Base-by-base conservation (phyloP, 2,888 invertebrate genomes). In the Apotomis betuletana region DNA sequence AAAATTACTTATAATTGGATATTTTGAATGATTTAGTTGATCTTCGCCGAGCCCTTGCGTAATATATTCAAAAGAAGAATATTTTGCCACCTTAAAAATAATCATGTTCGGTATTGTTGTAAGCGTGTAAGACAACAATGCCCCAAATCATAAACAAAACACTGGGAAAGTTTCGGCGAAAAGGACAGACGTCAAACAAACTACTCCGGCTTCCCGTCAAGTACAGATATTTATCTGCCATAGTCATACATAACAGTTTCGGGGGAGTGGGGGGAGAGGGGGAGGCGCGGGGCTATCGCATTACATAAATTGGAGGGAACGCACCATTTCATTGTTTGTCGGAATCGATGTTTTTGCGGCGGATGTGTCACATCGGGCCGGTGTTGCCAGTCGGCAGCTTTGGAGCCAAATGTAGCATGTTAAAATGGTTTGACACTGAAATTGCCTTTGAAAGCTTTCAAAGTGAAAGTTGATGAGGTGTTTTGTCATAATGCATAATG, bases 281-380 rank as follows among this genome's bases (percentile, higher is more conserved):
- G 54, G 60, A 41, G n/a, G 49, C 62, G 41, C 46, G 5, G 59
- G 41, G 52, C 67, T 68, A 72, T 71, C 67, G 36, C 62, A 67
- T 72, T 72, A 72, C 72, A 72, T 72, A 72, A 72, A 72, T 72
- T 72, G 72, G 72, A 44, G 49, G 61, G 67, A 70, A 72, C 72
- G 72, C 44, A 51, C 62, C 71, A 44, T 72, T 72, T 68, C 67
- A 62, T 68, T 72, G 72, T 72, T 72, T 72, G 72, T 63, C 65
- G n/a, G 58, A 62, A 71, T 71, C 67, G 67, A 68, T 68, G 72
- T 72, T 72, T 68, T 72, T 51, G 57, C 52, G 59, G 51, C 13
- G 54, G 64, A 61, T 58, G 62, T 59, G 71, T 70, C 69, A 51
- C 51, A 62, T 49, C 57, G 15, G 41, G 10, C 10, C 49, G 49